Evolutionary conservation across 1,140 invertebrate species (phyloP), one percentile per base, ranked within the genome.

Genomic region (Bombus confusus): DNA sequence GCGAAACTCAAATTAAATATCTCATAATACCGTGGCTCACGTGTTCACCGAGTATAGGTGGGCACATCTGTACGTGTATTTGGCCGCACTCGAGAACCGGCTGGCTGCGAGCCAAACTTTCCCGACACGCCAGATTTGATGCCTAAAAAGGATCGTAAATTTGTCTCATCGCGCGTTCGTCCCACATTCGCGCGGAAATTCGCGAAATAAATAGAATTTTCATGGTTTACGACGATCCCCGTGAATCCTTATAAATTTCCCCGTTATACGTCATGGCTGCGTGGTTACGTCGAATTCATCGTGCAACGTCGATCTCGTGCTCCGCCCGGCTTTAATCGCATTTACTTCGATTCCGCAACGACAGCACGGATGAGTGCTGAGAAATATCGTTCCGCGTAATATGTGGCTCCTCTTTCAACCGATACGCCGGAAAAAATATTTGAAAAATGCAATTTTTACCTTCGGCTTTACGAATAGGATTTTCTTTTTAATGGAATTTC

Each of bases 1-100:
- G 87, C 79, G 86, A 87, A 88, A 91, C 87, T 90, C 86, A 89
- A 92, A 92, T 92, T 93, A 93, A 93, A 92, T 92, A 92, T 91
- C 88, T 91, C 86, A 88, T 91, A 92, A 91, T 88, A 89, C 82
- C 75, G 80, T 43, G 82, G 80, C 62, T 87, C 85, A 85, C 85
- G 87, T 89, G 85, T 88, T 86, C 73, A 72, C 72, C 78, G 31
- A 18, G 57, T 18, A 83, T 79, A 52, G 31, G 74, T 62, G 81
- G 43, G 81, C 57, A 25, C 66, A 34, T 72, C 25, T 47, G 83
- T 85, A 85, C 84, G 85, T 89, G 85, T 87, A 87, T 84, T 77
- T 79, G 69, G 80, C 80, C 68, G 75, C 34, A 85, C 76, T 82
- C 86, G 86, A 83, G 66, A 73, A 39, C 78, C 82, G 18, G 31